Conservation (phyloP, 2,797 vertebrate species). For the Characodon lateralis region DNA sequence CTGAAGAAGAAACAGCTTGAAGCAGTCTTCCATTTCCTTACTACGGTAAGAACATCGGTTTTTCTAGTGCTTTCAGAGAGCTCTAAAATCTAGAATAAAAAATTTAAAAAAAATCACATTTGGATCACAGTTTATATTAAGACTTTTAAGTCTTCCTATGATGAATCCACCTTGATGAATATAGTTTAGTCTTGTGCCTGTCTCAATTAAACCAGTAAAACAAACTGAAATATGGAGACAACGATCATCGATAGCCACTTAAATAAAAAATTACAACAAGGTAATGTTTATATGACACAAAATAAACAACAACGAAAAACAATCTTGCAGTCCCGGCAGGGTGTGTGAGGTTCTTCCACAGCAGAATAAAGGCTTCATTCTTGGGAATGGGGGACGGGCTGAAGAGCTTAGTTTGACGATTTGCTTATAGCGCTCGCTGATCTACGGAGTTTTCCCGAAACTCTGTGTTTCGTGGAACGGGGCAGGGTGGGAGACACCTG, state of each 20-base stretch:
- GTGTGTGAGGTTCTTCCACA: slow-evolving; percentile 56
- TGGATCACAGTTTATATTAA: slow-evolving; percentile 39
- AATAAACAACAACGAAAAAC: slow-evolving; percentile 29
- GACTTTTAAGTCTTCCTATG: slow-evolving; percentile 52
- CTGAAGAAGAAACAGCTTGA: slow-evolving; percentile 25
- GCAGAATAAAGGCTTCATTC: slow-evolving; percentile 56
- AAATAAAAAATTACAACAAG: slow-evolving; percentile 70
- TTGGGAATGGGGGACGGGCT: neutral
- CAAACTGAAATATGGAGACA: slow-evolving; percentile 60
- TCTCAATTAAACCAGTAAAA: slow-evolving; percentile 38
- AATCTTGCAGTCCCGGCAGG: slow-evolving; percentile 71
- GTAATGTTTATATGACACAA: slow-evolving; percentile 59
- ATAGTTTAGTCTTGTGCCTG: slow-evolving; percentile 56
- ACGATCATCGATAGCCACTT: slow-evolving; percentile 57
- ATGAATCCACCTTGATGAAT: slow-evolving; percentile 41
- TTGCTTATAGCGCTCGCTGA: slow-evolving; percentile 85
- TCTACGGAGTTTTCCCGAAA: slow-evolving; percentile 80
- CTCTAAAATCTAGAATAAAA: slow-evolving; percentile 37
- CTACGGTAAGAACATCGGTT: slow-evolving; percentile 42
- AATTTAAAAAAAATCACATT: slow-evolving; percentile 2
- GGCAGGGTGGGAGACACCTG: slow-evolving; percentile 80
- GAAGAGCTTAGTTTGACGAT: slow-evolving; percentile 78
- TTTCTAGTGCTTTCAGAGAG: slow-evolving; percentile 42
- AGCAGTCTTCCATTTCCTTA: slow-evolving; percentile 48
- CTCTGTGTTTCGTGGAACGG: slow-evolving; percentile 76